These are phyloP conservation scores for Dinoponera quadriceps DNA, from an alignment of 1,140 invertebrate genomes.

Conservation along the genomic window DNA sequence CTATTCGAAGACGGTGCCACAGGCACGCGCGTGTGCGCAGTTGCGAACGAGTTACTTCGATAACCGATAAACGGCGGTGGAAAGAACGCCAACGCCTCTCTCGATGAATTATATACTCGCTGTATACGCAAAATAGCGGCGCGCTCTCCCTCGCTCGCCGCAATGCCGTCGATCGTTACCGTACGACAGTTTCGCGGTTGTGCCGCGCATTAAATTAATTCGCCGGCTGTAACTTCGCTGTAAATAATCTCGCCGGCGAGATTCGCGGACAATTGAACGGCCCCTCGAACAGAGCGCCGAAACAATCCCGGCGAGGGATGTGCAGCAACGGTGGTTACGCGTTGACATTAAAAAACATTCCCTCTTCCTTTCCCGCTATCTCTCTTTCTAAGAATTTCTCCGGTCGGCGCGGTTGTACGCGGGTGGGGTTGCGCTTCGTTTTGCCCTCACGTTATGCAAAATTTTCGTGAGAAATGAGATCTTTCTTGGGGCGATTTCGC, in stretches of 20 bases:
- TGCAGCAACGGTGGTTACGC: not conserved
- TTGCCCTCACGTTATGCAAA: constrained; percentile 64
- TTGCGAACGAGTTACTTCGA: constrained; percentile 64
- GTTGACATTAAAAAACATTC: not conserved
- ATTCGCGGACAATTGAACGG: constrained; percentile 40
- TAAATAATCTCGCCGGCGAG: constrained; percentile 27
- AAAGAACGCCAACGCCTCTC: constrained; percentile 69
- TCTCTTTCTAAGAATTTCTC: not conserved
- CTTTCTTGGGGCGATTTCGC: constrained; percentile 18
- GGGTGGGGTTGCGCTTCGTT: constrained; percentile 19
- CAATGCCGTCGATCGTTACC: constrained; percentile 16
- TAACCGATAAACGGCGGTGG: constrained; percentile 72
- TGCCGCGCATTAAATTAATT: constrained; percentile 41
- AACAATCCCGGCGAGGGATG: not conserved
- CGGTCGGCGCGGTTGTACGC: not conserved
- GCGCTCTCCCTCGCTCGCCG: constrained; percentile 1
- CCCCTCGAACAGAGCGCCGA: constrained; percentile 15
- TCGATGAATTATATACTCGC: constrained; percentile 59
- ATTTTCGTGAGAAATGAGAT: constrained; percentile 53
- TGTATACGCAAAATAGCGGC: constrained; percentile 17
- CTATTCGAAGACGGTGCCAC: constrained; percentile 27
- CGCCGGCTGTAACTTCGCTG: not conserved
- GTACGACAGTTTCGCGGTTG: constrained; percentile 38
- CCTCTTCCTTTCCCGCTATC: not conserved
- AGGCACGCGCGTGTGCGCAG: constrained; percentile 14